Evolutionary conservation across 2,113 vertebrate genomes (phyloP), one percentile per base, ranked within the genome.

Genomic region (Pipa parva): DNA sequence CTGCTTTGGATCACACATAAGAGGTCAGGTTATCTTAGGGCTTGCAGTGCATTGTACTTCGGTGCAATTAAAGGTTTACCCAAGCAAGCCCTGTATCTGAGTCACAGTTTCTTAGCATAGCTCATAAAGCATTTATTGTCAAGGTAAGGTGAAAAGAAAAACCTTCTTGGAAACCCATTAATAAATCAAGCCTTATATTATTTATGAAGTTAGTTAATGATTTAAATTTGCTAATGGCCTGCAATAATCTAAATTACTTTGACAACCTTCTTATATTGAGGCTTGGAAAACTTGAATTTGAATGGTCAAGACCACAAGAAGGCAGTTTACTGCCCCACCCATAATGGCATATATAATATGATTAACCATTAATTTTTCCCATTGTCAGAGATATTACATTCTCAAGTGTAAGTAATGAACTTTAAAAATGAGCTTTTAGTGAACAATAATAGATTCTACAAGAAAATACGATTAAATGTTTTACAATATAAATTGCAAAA

Each of bases 1-100:
- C 46, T 49, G 46, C 46, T 12, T 49, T 21, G 21, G 2, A 49
- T 49, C 17, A 31, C 29, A 7, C 28, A 20, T 12, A 36, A 31
- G 55, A 9, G 17, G 52, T 20, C 52, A 56, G 52, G 52, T 56
- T 56, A 56, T 18, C 10, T 17, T 11, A 56, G 52, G 52, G 17
- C 28, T 28, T 56, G 52, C 17, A 20, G n/a, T 13, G 10, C 27
- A 22, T 10, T 26, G 8, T 31, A 27, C 28, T 26, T 29, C 15
- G 8, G 15, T 17, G 28, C 20, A 58, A 21, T 33, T 2, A 58
- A 33, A 36, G 31, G 11, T n/a, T 36, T 58, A 58, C 4, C 9
- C 12, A 58, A 37, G 3, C 7, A 58, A 58, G 20, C n/a, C 12
- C 21, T 55, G 50, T n/a, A 7, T 29, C 11, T 31, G 29, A 28